These are phyloP conservation scores for Charina bottae DNA, from an alignment of 2,113 vertebrate genomes.

Conservation along the genomic window DNA sequence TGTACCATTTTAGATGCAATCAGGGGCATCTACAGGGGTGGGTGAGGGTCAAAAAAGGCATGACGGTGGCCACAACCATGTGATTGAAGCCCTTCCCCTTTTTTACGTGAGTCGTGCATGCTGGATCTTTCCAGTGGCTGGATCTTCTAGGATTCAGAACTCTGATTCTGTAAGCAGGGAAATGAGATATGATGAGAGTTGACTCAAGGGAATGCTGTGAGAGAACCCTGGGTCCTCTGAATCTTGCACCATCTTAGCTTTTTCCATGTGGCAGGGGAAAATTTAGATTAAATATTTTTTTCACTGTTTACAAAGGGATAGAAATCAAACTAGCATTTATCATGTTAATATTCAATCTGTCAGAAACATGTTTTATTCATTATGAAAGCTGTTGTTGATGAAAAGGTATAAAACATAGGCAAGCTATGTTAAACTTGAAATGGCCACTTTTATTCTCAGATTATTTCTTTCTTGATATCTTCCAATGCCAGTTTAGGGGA, in stretches of 20 bases:
- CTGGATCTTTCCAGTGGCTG: background rate
- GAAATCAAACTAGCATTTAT: background rate
- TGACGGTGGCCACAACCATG: background rate
- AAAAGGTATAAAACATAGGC: constrained; percentile 12
- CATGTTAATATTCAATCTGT: no score
- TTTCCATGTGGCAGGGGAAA: background rate
- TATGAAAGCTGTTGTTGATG: constrained; percentile 11
- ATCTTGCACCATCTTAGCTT: background rate
- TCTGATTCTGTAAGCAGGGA: background rate
- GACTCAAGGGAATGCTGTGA: background rate
- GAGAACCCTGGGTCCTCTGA: background rate
- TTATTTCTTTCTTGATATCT: background rate
- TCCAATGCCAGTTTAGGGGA: background rate
- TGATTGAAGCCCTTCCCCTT: background rate
- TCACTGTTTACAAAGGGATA: background rate
- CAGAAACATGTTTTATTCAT: background rate
- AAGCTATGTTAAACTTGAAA: background rate
- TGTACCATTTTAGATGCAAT: background rate
- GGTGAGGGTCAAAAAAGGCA: background rate
- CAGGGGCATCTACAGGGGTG: background rate
- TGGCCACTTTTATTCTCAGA: background rate
- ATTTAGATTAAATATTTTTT: background rate
- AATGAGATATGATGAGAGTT: background rate
- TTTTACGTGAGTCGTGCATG: background rate
- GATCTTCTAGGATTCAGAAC: background rate